These are phyloP conservation scores for Bhutanitis thaidina DNA, from an alignment of 2,888 invertebrate species.

Conservation along the genomic window DNA sequence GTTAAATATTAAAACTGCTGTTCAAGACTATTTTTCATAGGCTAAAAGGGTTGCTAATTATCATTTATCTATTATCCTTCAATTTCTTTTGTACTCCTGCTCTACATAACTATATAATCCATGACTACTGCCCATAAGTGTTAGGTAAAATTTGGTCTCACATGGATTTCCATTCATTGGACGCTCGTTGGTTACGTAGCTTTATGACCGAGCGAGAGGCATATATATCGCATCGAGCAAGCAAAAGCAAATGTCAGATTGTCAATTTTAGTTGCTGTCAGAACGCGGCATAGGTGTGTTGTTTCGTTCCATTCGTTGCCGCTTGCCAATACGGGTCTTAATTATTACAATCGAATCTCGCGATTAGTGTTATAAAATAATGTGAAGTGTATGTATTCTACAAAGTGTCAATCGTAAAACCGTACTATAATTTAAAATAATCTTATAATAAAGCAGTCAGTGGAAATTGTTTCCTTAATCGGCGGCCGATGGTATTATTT, in stretches of 20 bases:
- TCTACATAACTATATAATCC: no score
- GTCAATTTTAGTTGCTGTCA: conserved; percentile 49
- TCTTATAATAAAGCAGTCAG: conserved; percentile 56
- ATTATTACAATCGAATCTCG: conserved; percentile 12
- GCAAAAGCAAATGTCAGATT: conserved; percentile 13
- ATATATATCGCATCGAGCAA: conserved; percentile 21
- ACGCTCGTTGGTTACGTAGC: no score
- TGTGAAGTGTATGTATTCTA: conserved; percentile 11
- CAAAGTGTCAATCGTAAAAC: background rate
- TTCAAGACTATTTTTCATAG: no score
- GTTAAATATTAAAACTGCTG: no score
- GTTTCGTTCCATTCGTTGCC: conserved; percentile 37
- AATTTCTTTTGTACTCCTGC: no score
- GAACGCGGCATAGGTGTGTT: conserved; percentile 48
- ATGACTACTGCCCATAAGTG: no score
- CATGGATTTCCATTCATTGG: no score
- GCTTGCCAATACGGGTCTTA: conserved; percentile 8
- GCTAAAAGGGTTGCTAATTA: no score
- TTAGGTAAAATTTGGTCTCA: no score
- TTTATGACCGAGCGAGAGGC: conserved; percentile 35
- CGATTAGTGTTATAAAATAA: conserved; percentile 12
- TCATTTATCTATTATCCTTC: no score
- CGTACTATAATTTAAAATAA: conserved; percentile 6
- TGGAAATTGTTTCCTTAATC: conserved; percentile 67
- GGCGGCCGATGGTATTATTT: conserved; percentile 39